Conservation (phyloP, 1,140 invertebrate species). For the Zaprionus lachaisei region DNA sequence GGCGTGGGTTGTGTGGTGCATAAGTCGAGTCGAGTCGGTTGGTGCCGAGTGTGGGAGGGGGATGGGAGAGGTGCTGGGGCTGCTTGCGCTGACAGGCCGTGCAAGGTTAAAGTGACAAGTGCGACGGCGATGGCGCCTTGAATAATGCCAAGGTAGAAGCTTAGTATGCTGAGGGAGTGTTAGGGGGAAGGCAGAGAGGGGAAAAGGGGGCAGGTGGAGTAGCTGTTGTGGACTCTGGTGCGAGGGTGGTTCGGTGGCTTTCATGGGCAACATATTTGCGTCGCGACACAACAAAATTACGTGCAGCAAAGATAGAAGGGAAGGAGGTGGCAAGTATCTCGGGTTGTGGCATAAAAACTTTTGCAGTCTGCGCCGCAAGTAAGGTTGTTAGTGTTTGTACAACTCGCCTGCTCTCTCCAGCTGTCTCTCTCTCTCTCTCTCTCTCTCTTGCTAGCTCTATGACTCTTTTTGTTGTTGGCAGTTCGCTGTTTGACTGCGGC, state of each 20-base stretch:
- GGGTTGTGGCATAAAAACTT: constrained; percentile 69
- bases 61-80: constrained; percentile 1
- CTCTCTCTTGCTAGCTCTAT: constrained; percentile 11
- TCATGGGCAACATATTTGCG: constrained; percentile 77
- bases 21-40: background rate
- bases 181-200: background rate
- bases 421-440: constrained; percentile 20
- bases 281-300: constrained; percentile 82
- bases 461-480: constrained; percentile 39
- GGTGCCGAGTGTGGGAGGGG: background rate
- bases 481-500: constrained; percentile 76
- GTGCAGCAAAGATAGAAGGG: constrained; percentile 42
- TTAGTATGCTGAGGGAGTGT: constrained; percentile 18
- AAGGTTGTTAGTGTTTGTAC: constrained; percentile 21
- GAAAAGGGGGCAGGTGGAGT: background rate
- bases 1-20: background rate
- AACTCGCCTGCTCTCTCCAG: constrained; percentile 23
- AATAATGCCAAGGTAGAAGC: constrained; percentile 70
- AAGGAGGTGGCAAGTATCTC: constrained; percentile 38
- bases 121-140: constrained; percentile 76
- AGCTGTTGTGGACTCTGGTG: background rate
- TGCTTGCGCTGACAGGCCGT: constrained; percentile 68
- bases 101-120: constrained; percentile 83
- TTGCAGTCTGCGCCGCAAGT: constrained; percentile 62
- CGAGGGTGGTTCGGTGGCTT: constrained; percentile 35